phyloP scores from a whole-genome alignment of 2,113 vertebrate genomes.

The Bucco capensis region DNA sequence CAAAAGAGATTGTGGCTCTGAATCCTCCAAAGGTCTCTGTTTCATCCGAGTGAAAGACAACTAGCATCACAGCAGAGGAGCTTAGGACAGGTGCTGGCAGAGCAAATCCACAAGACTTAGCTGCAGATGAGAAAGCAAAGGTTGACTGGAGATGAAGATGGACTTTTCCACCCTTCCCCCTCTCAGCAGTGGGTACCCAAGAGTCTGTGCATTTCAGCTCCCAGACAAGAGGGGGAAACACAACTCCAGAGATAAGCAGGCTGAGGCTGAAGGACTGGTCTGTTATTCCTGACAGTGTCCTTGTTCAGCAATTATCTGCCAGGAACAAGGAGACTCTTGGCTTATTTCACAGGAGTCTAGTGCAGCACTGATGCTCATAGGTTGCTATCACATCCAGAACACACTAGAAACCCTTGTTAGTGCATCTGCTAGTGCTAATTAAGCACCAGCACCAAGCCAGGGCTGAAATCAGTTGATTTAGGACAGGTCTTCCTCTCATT shows the following conservation, averaged over 20 bases:
- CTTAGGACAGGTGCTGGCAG: constrained; percentile 75
- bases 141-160: neutral
- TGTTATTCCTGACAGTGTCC: neutral
- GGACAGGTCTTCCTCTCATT: neutral
- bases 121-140: constrained; percentile 53
- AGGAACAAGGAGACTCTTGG: neutral
- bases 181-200: neutral
- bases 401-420: neutral
- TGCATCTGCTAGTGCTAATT: neutral
- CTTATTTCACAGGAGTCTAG: neutral
- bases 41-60: constrained; percentile 77
- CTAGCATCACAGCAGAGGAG: constrained; percentile 72
- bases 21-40: constrained; percentile 74
- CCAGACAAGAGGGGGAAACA: neutral
- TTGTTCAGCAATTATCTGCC: neutral
- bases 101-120: constrained; percentile 71
- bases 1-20: constrained; percentile 72
- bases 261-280: neutral
- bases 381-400: neutral
- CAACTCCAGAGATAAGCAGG: neutral
- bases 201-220: neutral
- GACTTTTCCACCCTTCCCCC: neutral
- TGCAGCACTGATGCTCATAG: neutral
- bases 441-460: neutral
- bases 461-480: neutral